Base-by-base conservation (phyloP, 2,113 vertebrate genomes). In the Sterna hirundo region DNA sequence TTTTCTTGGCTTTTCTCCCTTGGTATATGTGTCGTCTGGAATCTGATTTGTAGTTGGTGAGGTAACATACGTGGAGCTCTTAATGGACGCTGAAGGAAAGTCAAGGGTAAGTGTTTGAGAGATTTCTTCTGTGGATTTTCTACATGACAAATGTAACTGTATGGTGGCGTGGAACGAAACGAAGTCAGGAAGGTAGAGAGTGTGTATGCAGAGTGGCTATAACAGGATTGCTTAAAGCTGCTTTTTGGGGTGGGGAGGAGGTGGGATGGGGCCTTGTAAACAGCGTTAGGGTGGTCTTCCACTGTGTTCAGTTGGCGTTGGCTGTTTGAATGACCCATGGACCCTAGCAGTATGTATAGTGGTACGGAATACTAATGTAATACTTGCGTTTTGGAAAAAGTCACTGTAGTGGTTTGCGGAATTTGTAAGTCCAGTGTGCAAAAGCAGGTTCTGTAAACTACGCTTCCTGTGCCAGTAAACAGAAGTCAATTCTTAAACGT, bases 21-120 rank as follows among this genome's bases (percentile, higher is more conserved):
- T 99, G 99, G 99, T 99, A 99, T 99, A 98, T 98, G 99, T 99
- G 99, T 99, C 99, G 98, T 99, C 99, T 99, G 99, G 99, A 99
- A 99, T 99, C 99, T 99, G 99, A 99, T 99, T 99, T 99, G 99
- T 99, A 99, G 99, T 99, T 99, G 99, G 99, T 99, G 99, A 99
- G 99, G 99, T 99, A 99, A 99, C 99, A 99, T 99, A 99, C 99
- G 99, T 99, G 99, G 99, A 99, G 99, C 99, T 99, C 99, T 99
- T 99, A 99, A 99, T 99, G 99, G 99, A 99, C 99, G 99, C 99
- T 98, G 99, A 99, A 99, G 99, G 99, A 98, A 99, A 99, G 99
- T 99, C 99, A 98, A 99, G 99, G 99, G 99, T 99, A 99, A 99
- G 99, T 99, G 99, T 98, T 98, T 99, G 98, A 99, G 99, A 98